Percentiles rank a stretch among this genome's conserved stretches.
phyloP scores from a whole-genome alignment of 2,797 vertebrate genomes.

The Myotis daubentonii region DNA sequence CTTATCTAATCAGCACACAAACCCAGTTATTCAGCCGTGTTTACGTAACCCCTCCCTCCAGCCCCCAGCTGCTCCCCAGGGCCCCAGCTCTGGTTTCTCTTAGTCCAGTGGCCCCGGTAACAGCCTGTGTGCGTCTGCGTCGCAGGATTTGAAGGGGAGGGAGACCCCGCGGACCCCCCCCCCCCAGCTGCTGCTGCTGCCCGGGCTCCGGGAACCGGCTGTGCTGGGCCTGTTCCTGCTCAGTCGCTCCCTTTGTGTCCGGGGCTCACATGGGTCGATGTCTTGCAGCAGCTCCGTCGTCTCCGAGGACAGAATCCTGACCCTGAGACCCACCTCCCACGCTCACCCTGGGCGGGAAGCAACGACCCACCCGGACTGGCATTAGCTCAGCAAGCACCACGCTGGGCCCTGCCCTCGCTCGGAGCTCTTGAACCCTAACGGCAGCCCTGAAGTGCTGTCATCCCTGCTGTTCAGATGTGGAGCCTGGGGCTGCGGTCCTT shows the following conservation, averaged over 20 bases:
- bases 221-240: not conserved
- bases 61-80: conserved; percentile 64
- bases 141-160: conserved; percentile 54
- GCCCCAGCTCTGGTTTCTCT: conserved; percentile 66
- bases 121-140: conserved; percentile 57
- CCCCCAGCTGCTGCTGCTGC: not conserved
- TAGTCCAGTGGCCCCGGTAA: conserved; percentile 76
- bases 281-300: not conserved
- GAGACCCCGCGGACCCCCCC: conserved; percentile 38
- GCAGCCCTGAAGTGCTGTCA: not conserved
- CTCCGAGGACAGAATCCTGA: not conserved
- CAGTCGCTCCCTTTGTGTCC: conserved; percentile 13
- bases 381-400: fast-evolving
- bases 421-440: not conserved
- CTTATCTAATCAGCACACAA: conserved; percentile 70
- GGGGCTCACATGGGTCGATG: not conserved
- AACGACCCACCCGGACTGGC: not conserved
- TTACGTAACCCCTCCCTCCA: conserved; percentile 58
- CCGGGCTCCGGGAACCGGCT: conserved; percentile 64
- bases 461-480: not conserved
- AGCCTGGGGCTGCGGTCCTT: not conserved
- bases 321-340: fast-evolving
- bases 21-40: conserved; percentile 62
- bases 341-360: fast-evolving
- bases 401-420: no score